Evolutionary conservation across 1,140 invertebrate genomes (phyloP), one percentile per base, ranked within the genome.

Genomic region (Formica exsecta): DNA sequence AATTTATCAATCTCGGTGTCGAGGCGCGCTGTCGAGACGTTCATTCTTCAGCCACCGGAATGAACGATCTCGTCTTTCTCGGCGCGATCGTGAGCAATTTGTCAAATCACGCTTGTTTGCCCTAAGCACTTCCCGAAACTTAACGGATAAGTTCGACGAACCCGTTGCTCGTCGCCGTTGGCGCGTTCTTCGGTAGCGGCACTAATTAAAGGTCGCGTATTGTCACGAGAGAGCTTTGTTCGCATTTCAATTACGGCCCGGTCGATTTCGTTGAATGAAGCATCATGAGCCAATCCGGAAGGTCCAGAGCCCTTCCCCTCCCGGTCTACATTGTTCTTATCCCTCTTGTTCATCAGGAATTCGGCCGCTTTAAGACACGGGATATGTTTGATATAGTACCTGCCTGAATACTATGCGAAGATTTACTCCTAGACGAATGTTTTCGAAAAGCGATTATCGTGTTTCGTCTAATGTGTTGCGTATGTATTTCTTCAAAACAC

Each of bases 201-300:
- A 74, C 88, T 89, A 89, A 89, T 89, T 89, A 89, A 89, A 89
- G 87, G 74, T 64, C 62, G 61, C 75, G 88, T 62, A 89, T 89
- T 89, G 87, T 89, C 87, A 44, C 6, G 54, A 62, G 48, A n/a
- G 44, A 29, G 73, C 86, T 88, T 89, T 89, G 88, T 89, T 81
- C 83, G 48, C 77, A 80, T 80, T 80, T 80, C 77, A 80, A 80
- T 80, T 80, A 80, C 44, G 74, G 36, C 68, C 74, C 59, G 75
- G 77, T 89, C 87, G 83, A 65, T 80, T 80, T 80, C 65, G 65
- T 54, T 80, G 77, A 80, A 80, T 80, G 77, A 80, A 80, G 77
- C 62, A 64, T 65, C 44, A 57, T 36, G 64, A 71, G 77, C 77
- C 65, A 80, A 80, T 80, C 77, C 65, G 48, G 70, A 57, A 59